Evolutionary conservation across 2,888 invertebrate species (phyloP), one percentile per base, ranked within the genome.

Genomic region (Andrena bucephala): DNA sequence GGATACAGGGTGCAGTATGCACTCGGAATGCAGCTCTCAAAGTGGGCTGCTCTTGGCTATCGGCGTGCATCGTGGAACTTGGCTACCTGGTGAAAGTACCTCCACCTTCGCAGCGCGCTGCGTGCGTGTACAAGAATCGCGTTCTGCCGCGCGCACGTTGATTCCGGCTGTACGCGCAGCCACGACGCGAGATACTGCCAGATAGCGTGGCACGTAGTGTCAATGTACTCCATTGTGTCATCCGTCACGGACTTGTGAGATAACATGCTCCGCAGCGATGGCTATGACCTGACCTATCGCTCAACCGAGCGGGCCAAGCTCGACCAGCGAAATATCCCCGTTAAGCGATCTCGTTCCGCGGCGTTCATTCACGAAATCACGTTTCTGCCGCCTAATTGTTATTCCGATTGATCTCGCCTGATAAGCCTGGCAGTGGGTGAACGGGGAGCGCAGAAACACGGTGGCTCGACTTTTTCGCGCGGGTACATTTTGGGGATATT

Each of bases 211-310:
- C 89, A 90, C 84, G 87, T 84, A 89, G 90, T 91, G 91, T 91
- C 90, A 91, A 90, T 88, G 91, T 88, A 90, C 91, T 89, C 88
- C 88, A 90, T 90, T 89, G 91, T 89, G 90, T 90, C 90, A 91
- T 91, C 87, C 83, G 88, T 90, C 89, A 89, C 87, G 88, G 82
- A 24, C 83, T 13, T 77, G 82, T 90, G 90, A 90, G 89, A 91
- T 91, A 91, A 91, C 84, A 79, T 73, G 69, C 73, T 59, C 83
- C 79, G 86, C 77, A 87, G 84, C 79, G 81, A 85, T 79, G 84
- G 84, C 85, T 85, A 74, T 73, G 75, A 85, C 57, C 79, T 52
- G 77, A 74, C 71, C 50, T 54, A 66, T 79, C 69, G 76, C 36
- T 20, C 24, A 36, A 66, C 20, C 60, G 57, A 48, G 16, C 36